Evolutionary conservation across 2,888 invertebrate species (phyloP), one percentile per base, ranked within the genome.

Genomic region (Cinara cedri): DNA sequence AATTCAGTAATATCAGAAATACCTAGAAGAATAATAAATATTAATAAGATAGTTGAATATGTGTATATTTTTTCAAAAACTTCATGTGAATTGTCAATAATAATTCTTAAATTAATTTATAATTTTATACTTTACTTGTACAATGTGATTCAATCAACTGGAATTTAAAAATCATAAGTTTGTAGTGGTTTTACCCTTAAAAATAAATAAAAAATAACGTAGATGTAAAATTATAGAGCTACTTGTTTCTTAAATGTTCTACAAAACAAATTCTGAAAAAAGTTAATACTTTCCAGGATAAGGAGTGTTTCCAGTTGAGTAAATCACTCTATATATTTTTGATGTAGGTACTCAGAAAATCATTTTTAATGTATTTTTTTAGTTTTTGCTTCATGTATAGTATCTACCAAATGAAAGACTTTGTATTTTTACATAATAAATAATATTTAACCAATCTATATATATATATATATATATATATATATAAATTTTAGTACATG

Each of bases 331-430:
- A 51, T 54, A 54, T n/a, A 19, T n/a, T 44, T 21, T 44, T 46
- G 14, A 44, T n/a, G 3, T 55, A 24, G 14, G 10, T 24, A 46
- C 10, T 66, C 34, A 42, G 13, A 24, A 24, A 24, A 24, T 11
- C 14, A 46, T 46, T 9, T 65, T 21, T 54, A 11, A 54, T 66
- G n/a, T 42, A 63, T 11, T 42, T 51, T 24, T 68, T 26, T 34
- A 46, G 14, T 46, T 14, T 1, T 46, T 21, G 3, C 19, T 46
- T 46, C 13, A 6, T 57, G 10, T 57, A 71, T 21, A 54, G 42
- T 55, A 14, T 16, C 46, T 19, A 46, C 19, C 13, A 71, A 42
- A 55, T 57, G 24, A 44, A 71, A 57, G 57, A 72, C 71, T 57
- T 72, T 46, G 21, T 16, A 57, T 57, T 57, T 72, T 16, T 72